phyloP scores from a whole-genome alignment of 2,797 vertebrate species.

The Cheracebus regulus region DNA sequence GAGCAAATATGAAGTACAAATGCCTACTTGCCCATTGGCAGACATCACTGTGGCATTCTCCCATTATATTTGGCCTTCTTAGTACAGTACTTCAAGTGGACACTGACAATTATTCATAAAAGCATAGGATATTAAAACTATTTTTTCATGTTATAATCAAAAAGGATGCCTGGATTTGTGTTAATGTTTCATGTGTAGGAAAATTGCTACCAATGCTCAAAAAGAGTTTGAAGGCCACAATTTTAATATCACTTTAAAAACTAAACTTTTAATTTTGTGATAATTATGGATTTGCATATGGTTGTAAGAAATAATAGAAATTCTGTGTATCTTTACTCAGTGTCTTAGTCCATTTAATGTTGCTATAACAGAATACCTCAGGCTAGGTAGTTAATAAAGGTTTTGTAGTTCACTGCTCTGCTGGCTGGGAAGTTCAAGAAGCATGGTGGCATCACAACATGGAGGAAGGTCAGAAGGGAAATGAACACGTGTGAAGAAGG shows the following conservation, averaged over 20 bases:
- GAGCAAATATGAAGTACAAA: constrained; percentile 23
- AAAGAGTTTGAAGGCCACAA: not conserved
- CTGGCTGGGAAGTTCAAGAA: not conserved
- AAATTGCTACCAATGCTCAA: not conserved
- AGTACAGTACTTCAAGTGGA: not conserved
- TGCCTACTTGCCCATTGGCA: not conserved
- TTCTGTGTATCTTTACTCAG: not conserved
- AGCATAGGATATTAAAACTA: constrained; percentile 15
- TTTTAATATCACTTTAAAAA: not conserved
- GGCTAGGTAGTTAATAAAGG: not conserved
- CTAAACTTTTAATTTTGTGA: constrained; percentile 7
- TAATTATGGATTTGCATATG: not conserved
- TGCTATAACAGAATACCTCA: not conserved
- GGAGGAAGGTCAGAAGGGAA: not conserved
- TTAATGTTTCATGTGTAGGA: constrained; percentile 1
- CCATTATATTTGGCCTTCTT: not conserved
- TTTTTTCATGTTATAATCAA: constrained; percentile 27
- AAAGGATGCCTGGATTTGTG: constrained; percentile 18
- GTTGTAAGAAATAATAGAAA: constrained; percentile 22
- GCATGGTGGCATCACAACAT: not conserved
- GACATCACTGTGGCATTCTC: not conserved
- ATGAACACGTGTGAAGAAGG: not conserved
- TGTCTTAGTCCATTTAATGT: not conserved
- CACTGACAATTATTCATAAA: not conserved
- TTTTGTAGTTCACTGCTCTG: not conserved